Percentiles rank a stretch among this genome's conserved stretches.
phyloP scores from a whole-genome alignment of 2,797 vertebrate species.

The Tenualosa thibaudeaui region DNA sequence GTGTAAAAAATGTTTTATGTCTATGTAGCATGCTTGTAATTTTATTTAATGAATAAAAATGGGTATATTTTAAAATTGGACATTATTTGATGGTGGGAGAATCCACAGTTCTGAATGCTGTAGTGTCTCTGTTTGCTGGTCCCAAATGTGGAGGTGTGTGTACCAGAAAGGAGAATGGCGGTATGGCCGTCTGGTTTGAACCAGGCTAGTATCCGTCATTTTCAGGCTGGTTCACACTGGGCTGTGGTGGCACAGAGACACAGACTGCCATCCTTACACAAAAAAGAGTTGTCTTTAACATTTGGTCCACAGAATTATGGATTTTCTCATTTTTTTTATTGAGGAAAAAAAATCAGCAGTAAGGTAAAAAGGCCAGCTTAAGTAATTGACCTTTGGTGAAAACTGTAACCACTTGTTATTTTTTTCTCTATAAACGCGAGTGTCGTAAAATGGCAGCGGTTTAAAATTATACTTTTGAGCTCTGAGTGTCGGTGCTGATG shows the following conservation, averaged over 20 bases:
- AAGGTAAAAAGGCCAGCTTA: background rate
- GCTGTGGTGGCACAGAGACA: no score
- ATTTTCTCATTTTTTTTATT: background rate
- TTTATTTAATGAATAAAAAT: slow-evolving; percentile 29
- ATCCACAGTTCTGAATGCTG: background rate
- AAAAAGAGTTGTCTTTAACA: background rate
- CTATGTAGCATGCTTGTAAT: slow-evolving; percentile 24
- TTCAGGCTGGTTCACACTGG: no score
- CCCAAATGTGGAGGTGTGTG: background rate
- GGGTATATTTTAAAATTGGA: slow-evolving; percentile 24
- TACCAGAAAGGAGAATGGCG: background rate
- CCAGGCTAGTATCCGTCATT: no score
- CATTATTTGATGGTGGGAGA: background rate
- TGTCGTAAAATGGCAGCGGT: background rate
- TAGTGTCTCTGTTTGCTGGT: background rate
- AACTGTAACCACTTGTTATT: background rate
- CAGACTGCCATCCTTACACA: background rate
- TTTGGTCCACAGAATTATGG: background rate
- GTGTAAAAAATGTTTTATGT: slow-evolving; percentile 27
- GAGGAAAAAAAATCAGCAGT: background rate
- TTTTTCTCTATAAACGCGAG: background rate
- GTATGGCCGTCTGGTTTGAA: no score
- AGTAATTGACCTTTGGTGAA: background rate
- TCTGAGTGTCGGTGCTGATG: background rate
- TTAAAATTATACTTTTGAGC: background rate